Evolutionary conservation across 2,888 invertebrate genomes (phyloP), one percentile per base, ranked within the genome.

Genomic region (Tupiocoris notatus): DNA sequence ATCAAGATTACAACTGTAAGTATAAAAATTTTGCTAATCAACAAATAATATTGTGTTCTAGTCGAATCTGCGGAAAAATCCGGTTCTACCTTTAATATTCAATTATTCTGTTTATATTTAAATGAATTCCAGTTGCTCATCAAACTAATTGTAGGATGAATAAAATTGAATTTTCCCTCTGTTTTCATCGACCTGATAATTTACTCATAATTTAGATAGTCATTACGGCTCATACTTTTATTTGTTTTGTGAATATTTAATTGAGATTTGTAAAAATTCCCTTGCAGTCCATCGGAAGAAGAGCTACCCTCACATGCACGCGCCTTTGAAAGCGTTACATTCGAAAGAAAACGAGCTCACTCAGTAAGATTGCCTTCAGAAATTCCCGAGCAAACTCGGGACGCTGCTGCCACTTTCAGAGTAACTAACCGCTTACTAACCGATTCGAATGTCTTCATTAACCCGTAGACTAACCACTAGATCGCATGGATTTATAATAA

Each of bases 221-320:
- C n/a, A n/a, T n/a, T n/a, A n/a, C n/a, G n/a, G n/a, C n/a, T n/a
- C n/a, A n/a, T n/a, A n/a, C n/a, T n/a, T 2, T n/a, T 21, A 2
- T 9, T 18, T 12, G n/a, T 21, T 21, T 3, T 63, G 22, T 21
- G 22, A 6, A 63, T 20, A 18, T 65, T 65, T n/a, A 12, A 12
- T 6, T 9, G 12, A 12, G 21, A 65, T 23, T 18, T 21, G 18
- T n/a, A 68, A 68, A 56, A 56, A 54, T 39, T 39, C 12, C 3
- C 3, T 39, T 39, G 58, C 83, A 89, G 89, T 88, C 83, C 89
- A 89, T 82, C 86, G 89, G 57, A 87, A 88, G 81, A 86, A 86
- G 82, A 88, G 88, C 81, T 89, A 89, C 81, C 89, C 88, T 25
- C 89, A 89, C 81, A 87, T 87, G 81, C 88, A 88, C 81, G 86